phyloP scores from a whole-genome alignment of 1,140 invertebrate species.

The Medauroidea extradentata region DNA sequence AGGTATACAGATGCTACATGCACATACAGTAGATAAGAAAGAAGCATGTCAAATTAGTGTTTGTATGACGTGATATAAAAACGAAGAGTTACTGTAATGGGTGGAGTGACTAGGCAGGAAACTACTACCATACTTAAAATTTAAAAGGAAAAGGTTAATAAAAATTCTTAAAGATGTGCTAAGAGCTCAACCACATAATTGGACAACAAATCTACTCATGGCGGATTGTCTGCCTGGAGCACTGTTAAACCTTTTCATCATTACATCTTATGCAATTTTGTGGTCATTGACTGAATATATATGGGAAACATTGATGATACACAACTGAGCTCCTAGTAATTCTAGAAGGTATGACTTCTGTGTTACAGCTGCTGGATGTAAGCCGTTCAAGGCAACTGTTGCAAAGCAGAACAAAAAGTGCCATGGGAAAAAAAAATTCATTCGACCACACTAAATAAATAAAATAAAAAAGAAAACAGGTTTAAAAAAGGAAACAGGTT shows the following conservation, averaged over 20 bases:
- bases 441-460: neutral
- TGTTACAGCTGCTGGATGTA: slow-evolving; percentile 33
- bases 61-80: too few species aligned
- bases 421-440: neutral
- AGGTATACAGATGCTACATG: too few species aligned
- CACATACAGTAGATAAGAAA: too few species aligned
- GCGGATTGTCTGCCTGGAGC: slow-evolving; percentile 12
- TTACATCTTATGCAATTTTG: slow-evolving; percentile 9
- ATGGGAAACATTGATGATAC: neutral
- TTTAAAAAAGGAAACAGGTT: neutral
- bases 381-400: slow-evolving; percentile 27
- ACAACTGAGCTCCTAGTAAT: slow-evolving; percentile 18
- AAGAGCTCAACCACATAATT: neutral
- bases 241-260: slow-evolving; percentile 10
- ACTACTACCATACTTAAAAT: too few species aligned
- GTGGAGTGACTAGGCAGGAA: too few species aligned
- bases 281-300: slow-evolving; percentile 8
- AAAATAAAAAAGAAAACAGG: neutral
- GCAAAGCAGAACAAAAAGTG: neutral
- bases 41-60: too few species aligned
- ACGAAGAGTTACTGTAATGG: too few species aligned
- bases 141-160: too few species aligned
- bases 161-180: too few species aligned
- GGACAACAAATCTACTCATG: slow-evolving; percentile 14
- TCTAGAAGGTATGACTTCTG: slow-evolving; percentile 26